Percentiles rank a stretch among this genome's conserved stretches.
These are phyloP conservation scores for Strigops habroptila DNA, from an alignment of 2,113 vertebrate genomes.

Conservation along the genomic window DNA sequence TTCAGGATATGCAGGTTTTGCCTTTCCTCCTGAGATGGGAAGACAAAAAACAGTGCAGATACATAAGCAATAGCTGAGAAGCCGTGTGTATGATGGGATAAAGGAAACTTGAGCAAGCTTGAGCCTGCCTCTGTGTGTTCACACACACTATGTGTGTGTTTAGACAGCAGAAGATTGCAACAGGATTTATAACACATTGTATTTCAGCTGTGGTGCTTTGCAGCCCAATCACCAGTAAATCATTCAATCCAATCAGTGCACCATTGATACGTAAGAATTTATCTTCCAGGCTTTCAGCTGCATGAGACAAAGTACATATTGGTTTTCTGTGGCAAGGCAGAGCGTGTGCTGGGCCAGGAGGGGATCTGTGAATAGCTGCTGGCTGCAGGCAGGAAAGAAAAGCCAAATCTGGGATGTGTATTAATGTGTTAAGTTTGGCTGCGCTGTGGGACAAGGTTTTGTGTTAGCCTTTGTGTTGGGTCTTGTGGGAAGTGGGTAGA, in stretches of 20 bases:
- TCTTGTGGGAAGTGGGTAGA: background rate
- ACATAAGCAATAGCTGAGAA: background rate
- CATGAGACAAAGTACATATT: background rate
- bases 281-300: background rate
- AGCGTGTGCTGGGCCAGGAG: background rate
- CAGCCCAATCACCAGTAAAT: background rate
- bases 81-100: background rate
- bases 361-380: background rate
- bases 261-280: background rate
- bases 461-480: background rate
- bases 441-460: background rate
- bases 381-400: background rate
- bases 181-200: background rate
- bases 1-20: background rate
- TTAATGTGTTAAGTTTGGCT: background rate
- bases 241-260: background rate
- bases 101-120: background rate
- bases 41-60: background rate
- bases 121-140: background rate
- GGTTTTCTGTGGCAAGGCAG: background rate
- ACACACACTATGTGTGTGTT: accelerated
- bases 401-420: background rate
- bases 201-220: background rate
- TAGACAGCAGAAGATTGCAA: background rate
- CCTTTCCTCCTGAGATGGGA: background rate